Conservation (phyloP, 2,113 vertebrate species). For the Hemiscyllium ocellatum region DNA sequence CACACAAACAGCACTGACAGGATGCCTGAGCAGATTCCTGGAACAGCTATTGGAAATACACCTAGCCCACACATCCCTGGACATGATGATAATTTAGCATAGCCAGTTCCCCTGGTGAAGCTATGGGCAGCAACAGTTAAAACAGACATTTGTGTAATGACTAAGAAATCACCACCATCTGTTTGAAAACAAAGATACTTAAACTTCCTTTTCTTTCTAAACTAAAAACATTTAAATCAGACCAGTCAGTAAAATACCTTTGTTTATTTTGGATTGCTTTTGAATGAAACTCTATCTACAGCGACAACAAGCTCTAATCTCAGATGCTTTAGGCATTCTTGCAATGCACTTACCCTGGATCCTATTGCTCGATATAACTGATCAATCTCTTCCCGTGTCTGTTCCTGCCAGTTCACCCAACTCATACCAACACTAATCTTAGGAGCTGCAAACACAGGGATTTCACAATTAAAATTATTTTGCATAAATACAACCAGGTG, state of each 20-base stretch:
- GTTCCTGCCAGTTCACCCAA: slow-evolving; percentile 86
- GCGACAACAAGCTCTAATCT: neutral
- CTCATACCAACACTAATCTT: slow-evolving; percentile 70
- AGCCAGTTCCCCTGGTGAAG: neutral
- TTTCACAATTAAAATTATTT: neutral
- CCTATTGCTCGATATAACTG: slow-evolving; percentile 74
- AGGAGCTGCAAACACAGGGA: slow-evolving; percentile 61
- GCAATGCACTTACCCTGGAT: slow-evolving; percentile 59
- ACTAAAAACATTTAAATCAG: neutral
- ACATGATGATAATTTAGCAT: too few relatives aligned
- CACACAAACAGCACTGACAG: neutral
- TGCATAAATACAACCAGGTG: too few relatives aligned
- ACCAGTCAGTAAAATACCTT: neutral
- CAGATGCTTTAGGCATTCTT: neutral
- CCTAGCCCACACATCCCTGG: too few relatives aligned
- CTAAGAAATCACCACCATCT: neutral
- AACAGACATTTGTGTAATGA: neutral
- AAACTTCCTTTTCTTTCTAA: neutral
- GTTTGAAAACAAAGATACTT: neutral
- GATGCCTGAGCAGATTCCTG: neutral
- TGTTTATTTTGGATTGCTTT: neutral
- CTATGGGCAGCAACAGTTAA: neutral
- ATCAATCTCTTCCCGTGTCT: slow-evolving; percentile 70
- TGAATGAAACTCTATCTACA: neutral
- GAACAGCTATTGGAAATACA: too few relatives aligned